A percentile compares a stretch with the other conserved stretches of the same genome.
phyloP scores from a whole-genome alignment of 2,888 invertebrate genomes.

The Achlya flavicornis region DNA sequence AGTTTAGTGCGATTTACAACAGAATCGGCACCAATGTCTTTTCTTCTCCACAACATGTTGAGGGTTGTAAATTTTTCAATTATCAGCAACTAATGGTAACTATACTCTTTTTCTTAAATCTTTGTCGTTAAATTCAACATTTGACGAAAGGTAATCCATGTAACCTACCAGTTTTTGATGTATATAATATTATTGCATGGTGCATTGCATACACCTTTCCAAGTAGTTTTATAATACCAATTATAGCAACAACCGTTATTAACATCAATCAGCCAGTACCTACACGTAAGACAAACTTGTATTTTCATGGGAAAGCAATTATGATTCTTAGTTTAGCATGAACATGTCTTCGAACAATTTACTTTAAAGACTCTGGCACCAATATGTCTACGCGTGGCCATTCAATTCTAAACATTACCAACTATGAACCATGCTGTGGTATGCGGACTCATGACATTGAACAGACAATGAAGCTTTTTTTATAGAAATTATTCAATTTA shows the following conservation, averaged over 20 bases:
- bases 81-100: too few species aligned
- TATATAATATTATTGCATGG: too few species aligned
- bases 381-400: slow-evolving; percentile 37
- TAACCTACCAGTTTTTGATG: too few species aligned
- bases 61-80: too few species aligned
- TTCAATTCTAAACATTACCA: slow-evolving; percentile 30
- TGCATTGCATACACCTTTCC: too few species aligned
- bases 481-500: neutral
- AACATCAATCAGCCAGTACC: slow-evolving; percentile 6
- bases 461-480: too few species aligned
- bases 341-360: slow-evolving; percentile 27
- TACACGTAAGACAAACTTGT: neutral
- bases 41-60: too few species aligned
- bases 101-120: too few species aligned
- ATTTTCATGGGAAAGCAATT: slow-evolving; percentile 8
- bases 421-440: neutral
- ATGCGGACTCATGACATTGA: neutral
- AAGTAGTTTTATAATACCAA: neutral
- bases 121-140: too few species aligned
- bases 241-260: neutral
- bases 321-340: slow-evolving; percentile 9
- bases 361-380: slow-evolving; percentile 35
- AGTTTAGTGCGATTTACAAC: too few species aligned
- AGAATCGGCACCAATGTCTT: too few species aligned
- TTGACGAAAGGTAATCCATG: too few species aligned